Evolutionary conservation across 1,140 invertebrate genomes (phyloP).

Genomic region (Halictus rubicundus): DNA sequence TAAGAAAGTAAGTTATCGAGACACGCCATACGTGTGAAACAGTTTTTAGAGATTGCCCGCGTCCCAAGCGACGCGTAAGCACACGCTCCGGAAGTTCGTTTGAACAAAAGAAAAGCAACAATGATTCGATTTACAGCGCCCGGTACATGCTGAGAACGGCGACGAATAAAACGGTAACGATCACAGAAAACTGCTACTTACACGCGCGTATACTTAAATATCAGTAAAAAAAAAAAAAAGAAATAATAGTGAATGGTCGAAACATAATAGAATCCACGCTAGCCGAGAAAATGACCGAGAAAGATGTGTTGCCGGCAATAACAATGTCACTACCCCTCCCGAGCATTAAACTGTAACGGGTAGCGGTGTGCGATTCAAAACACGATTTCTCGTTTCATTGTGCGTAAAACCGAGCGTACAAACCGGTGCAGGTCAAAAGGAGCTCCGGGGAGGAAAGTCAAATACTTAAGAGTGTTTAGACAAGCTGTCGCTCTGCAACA

Average conservation of each 20-base stretch:
- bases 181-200: not conserved
- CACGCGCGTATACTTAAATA: not conserved
- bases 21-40: too few relatives aligned
- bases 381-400: constrained; percentile 64
- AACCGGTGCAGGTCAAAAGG: constrained; percentile 16
- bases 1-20: too few relatives aligned
- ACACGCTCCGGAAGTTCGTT: too few relatives aligned
- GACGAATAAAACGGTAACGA: not conserved
- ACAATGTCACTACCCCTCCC: not conserved
- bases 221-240: too few relatives aligned
- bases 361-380: constrained; percentile 32
- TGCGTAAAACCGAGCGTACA: constrained; percentile 61
- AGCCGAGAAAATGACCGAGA: not conserved
- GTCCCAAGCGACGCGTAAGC: too few relatives aligned
- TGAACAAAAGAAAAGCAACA: not conserved
- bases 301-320: not conserved
- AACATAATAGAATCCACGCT: not conserved
- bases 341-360: not conserved
- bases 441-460: constrained; percentile 50
- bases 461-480: constrained; percentile 74
- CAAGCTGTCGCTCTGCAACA: constrained; percentile 70
- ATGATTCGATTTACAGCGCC: not conserved
- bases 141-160: too few relatives aligned
- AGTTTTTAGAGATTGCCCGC: too few relatives aligned
- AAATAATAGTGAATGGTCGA: not conserved